These are phyloP conservation scores for Lepidocyrtinus sp. DNA, from an alignment of 2,888 invertebrate species.

Conservation along the genomic window DNA sequence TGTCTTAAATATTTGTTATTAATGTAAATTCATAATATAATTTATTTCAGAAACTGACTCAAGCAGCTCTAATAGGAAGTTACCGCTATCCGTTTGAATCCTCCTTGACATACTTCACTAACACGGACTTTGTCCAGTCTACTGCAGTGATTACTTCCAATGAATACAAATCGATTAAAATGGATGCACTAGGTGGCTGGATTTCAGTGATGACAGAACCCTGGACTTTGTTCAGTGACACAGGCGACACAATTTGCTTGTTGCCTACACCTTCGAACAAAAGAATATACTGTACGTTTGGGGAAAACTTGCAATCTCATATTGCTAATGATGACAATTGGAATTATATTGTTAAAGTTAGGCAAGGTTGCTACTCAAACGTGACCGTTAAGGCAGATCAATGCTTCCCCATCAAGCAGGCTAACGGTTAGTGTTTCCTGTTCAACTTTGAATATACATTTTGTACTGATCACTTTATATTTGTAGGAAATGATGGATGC, in stretches of 20 bases:
- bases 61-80: slow-evolving; percentile 56
- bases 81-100: slow-evolving; percentile 52
- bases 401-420: slow-evolving; percentile 25
- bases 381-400: slow-evolving; percentile 27
- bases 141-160: slow-evolving; percentile 25
- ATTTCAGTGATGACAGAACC: slow-evolving; percentile 40
- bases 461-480: too few species aligned
- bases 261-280: slow-evolving; percentile 7
- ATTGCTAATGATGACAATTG: slow-evolving; percentile 31
- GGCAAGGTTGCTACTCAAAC: slow-evolving; percentile 49
- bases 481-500: neutral
- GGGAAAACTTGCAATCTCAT: neutral
- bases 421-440: too few species aligned
- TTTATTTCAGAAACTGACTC: slow-evolving; percentile 34
- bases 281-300: slow-evolving; percentile 39
- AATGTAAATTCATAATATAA: slow-evolving; percentile 11
- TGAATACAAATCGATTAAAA: neutral
- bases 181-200: slow-evolving; percentile 53
- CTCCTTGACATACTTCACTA: slow-evolving; percentile 49
- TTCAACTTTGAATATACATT: too few species aligned
- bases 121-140: slow-evolving; percentile 35
- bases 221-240: slow-evolving; percentile 58
- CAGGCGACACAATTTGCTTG: slow-evolving; percentile 50
- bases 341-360: slow-evolving; percentile 36
- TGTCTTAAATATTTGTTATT: neutral